A percentile compares a stretch with the other conserved stretches of the same genome.
Evolutionary conservation across 1,140 invertebrate genomes (phyloP).

Genomic region (Idris sp.): DNA sequence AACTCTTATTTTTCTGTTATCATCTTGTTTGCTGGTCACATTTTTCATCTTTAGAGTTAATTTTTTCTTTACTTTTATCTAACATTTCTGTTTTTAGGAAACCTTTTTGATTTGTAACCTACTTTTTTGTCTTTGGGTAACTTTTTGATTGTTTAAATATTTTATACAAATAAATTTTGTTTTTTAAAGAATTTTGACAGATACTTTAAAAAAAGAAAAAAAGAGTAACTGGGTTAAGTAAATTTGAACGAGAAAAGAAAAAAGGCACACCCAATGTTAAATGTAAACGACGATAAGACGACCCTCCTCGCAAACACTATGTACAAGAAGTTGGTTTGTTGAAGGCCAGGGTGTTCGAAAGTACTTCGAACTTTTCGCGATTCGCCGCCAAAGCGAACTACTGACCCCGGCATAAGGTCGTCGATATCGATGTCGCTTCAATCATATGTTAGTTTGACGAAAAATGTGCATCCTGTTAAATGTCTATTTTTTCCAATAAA

Average conservation of each 20-base stretch:
- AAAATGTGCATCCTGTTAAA: neutral
- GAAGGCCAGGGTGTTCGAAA: constrained; percentile 68
- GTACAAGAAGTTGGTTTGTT: constrained; percentile 29
- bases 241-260: too few species aligned
- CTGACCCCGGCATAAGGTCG: constrained; percentile 51
- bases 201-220: too few species aligned
- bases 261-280: constrained; percentile 49
- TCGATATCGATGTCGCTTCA: constrained; percentile 45
- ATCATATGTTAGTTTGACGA: constrained; percentile 9
- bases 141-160: too few species aligned
- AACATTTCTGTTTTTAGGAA: too few species aligned
- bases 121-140: too few species aligned
- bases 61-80: constrained; percentile 44
- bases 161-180: too few species aligned
- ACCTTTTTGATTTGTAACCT: too few species aligned
- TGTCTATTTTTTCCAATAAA: too few species aligned
- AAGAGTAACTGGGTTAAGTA: too few species aligned
- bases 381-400: constrained; percentile 43
- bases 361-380: constrained; percentile 71
- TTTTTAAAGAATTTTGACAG: too few species aligned
- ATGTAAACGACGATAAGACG: constrained; percentile 66
- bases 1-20: constrained; percentile 42
- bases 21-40: constrained; percentile 52
- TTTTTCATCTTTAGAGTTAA: too few species aligned
- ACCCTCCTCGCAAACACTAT: constrained; percentile 69